A percentile compares a stretch with the other conserved stretches of the same genome.
phyloP scores from a whole-genome alignment of 1,140 invertebrate genomes.

The Nautilus pompilius region DNA sequence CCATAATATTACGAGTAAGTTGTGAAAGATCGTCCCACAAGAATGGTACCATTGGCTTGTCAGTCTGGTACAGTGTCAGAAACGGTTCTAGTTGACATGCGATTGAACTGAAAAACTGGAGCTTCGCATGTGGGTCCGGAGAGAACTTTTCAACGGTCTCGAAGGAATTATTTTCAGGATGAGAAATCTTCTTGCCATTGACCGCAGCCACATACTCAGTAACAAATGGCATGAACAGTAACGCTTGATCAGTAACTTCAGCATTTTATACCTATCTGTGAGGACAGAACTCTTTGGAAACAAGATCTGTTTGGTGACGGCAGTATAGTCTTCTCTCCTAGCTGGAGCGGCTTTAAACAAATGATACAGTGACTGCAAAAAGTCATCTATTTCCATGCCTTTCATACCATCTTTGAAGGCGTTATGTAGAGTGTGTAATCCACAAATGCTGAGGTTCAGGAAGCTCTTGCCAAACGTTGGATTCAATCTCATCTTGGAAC shows the following conservation, averaged over 20 bases:
- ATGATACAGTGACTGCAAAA: slow-evolving; percentile 12
- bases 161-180: slow-evolving; percentile 7
- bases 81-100: slow-evolving; percentile 12
- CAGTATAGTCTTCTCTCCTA: slow-evolving; percentile 12
- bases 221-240: slow-evolving; percentile 4
- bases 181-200: not conserved
- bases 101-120: slow-evolving; percentile 8
- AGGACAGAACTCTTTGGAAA: slow-evolving; percentile 15
- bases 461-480: not conserved
- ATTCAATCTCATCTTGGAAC: slow-evolving; percentile 4
- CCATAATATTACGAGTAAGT: not conserved
- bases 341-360: slow-evolving; percentile 17
- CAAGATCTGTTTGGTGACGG: slow-evolving; percentile 6
- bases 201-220: slow-evolving; percentile 2
- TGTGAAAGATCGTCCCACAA: slow-evolving; percentile 5
- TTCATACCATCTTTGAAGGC: slow-evolving; percentile 13
- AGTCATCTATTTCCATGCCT: slow-evolving; percentile 8
- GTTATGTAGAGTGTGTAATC: slow-evolving; percentile 21
- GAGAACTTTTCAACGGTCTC: not conserved
- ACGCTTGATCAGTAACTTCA: slow-evolving; percentile 1
- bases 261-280: slow-evolving; percentile 18
- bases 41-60: slow-evolving; percentile 14
- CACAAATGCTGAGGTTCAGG: slow-evolving; percentile 22
- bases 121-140: not conserved
- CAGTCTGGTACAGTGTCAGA: slow-evolving; percentile 10